Conservation (phyloP, 2,797 vertebrate species). For the Rhadinocentrus ornatus region DNA sequence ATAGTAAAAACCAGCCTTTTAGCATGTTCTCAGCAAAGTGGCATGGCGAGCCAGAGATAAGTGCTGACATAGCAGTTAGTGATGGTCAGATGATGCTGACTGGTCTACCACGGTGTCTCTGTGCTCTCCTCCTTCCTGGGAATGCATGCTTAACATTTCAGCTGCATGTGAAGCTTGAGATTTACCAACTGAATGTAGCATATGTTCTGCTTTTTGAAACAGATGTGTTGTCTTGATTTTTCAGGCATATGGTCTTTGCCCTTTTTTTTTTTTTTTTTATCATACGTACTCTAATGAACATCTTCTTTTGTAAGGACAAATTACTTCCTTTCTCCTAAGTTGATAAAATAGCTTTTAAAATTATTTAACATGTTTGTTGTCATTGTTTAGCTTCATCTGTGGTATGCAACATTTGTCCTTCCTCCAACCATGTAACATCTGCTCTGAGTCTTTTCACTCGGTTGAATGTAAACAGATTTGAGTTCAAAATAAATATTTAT, state of each 20-base stretch:
- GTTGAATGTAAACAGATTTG: neutral
- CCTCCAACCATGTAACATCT: neutral
- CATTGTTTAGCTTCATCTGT: neutral
- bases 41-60: slow-evolving; percentile 28
- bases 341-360: neutral
- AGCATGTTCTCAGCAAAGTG: slow-evolving; percentile 30
- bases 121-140: slow-evolving; percentile 21
- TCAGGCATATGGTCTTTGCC: slow-evolving; percentile 12
- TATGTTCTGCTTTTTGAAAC: neutral
- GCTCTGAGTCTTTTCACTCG: neutral
- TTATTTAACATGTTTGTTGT: neutral
- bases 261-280: slow-evolving; percentile 4
- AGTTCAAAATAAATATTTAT: neutral
- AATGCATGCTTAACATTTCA: slow-evolving; percentile 51
- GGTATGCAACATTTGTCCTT: neutral
- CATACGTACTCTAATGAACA: neutral
- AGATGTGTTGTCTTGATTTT: slow-evolving; percentile 4
- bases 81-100: slow-evolving; percentile 63
- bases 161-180: slow-evolving; percentile 37
- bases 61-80: slow-evolving; percentile 61
- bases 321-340: neutral
- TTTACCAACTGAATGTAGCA: slow-evolving; percentile 5
- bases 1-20: slow-evolving; percentile 4
- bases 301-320: neutral
- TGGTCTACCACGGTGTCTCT: slow-evolving; percentile 26